Base-by-base conservation (phyloP, 2,888 invertebrate species). In the Ectemnius lituratus region DNA sequence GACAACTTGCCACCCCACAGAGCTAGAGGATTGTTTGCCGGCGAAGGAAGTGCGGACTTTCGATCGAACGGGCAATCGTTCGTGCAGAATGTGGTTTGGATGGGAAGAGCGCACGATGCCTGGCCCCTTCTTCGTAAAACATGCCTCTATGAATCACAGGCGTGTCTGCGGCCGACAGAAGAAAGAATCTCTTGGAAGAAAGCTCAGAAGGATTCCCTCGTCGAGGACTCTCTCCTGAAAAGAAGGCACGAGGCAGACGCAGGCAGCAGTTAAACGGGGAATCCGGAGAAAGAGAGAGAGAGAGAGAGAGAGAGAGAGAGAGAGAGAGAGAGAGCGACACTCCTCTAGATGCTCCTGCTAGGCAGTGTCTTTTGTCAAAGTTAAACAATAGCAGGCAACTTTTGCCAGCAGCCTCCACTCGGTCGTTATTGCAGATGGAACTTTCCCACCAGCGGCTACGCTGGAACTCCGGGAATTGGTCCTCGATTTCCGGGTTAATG, bases 151-250 rank as follows among this genome's bases (percentile, higher is more conserved):
- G 85, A 85, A 85, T 85, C 84, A 85, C 81, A 73, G 74, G 78
- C 71, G 82, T 82, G 80, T 83, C 84, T 82, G 85, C 70, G 70
- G 73, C 67, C 78, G 85, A 84, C 85, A 79, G 85, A 80, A 84
- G 83, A 79, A 85, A 74, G 78, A 78, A 75, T 57, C 37, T 37
- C 37, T 57, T 18, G 56, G 62, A 62, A 74, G 69, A 49, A 28
- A 52, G 18, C 18, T 18, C 28, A 28, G 60, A 13, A 23, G 60
- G n/a, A 52, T 14, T 16, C 14, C 20, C 20, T 20, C 62, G 2
- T 46, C n/a, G 28, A 37, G 63, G 57, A 45, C 49, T 52, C 27
- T 47, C 18, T 56, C 16, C 11, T 62, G 23, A 58, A 28, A 61
- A 64, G 73, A 77, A 65, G 59, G 72, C 65, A 57, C 58, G 45